Evolutionary conservation across 2,113 vertebrate genomes (phyloP).

Genomic region (Galbula dea): DNA sequence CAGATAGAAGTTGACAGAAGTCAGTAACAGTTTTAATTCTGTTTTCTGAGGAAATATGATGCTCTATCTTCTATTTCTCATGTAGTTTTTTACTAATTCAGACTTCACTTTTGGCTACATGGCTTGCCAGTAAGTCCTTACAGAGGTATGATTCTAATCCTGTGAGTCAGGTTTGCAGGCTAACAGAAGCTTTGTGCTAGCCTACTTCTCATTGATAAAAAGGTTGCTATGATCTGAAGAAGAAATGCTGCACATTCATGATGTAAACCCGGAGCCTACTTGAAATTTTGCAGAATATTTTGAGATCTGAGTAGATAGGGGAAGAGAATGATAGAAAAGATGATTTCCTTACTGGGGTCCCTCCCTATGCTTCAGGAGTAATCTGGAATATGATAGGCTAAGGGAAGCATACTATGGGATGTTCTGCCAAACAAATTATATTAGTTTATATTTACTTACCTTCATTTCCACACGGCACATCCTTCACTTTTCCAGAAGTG

Average conservation of each 20-base stretch:
- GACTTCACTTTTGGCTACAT: not conserved
- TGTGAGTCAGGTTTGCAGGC: not conserved
- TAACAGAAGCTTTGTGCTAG: not conserved
- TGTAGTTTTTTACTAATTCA: not conserved
- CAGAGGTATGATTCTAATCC: not conserved
- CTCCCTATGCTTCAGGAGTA: not conserved
- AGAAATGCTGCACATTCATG: not conserved
- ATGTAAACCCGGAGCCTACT: not conserved
- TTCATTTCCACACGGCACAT: not conserved
- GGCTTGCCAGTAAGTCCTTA: not conserved
- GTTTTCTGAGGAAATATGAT: not conserved
- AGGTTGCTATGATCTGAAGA: not conserved
- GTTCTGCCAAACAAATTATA: not conserved
- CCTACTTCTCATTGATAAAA: not conserved
- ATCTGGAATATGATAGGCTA: not conserved
- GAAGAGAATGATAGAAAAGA: not conserved
- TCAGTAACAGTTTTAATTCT: not conserved
- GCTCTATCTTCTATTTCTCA: not conserved
- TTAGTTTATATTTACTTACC: not conserved
- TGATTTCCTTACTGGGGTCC: not conserved
- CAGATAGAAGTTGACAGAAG: not conserved
- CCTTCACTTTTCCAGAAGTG: not conserved
- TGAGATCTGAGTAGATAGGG: not conserved
- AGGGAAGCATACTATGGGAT: not conserved
- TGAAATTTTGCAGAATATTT: not conserved